Percentiles rank a stretch among this genome's conserved stretches.
Conservation (phyloP, 1,140 invertebrate species). For the Zaprionus gabonicus region DNA sequence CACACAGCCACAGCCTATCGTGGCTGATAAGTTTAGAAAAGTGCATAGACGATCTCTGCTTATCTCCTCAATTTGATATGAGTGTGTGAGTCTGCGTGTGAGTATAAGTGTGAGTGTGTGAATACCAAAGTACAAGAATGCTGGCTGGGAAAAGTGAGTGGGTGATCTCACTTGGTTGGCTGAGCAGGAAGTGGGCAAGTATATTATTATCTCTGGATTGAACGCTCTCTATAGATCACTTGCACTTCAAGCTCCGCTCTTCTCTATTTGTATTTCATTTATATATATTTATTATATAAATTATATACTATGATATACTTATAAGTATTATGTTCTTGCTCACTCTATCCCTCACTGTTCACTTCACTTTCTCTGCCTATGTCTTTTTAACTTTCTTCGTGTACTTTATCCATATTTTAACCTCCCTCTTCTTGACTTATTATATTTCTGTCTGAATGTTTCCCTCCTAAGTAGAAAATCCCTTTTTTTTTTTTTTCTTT, state of each 20-base stretch:
- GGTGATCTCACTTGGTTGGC: conserved; percentile 43
- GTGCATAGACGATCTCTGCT: conserved; percentile 44
- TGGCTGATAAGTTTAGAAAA: conserved; percentile 66
- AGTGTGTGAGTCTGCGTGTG: background rate
- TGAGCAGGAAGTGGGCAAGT: conserved; percentile 28
- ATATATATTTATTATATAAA: no score
- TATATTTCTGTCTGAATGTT: background rate
- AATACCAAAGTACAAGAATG: conserved; percentile 43
- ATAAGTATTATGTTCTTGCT: no score
- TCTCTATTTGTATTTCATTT: no score
- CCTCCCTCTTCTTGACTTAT: background rate
- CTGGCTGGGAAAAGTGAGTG: conserved; percentile 41
- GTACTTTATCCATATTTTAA: background rate
- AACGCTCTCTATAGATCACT: background rate
- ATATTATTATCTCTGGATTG: background rate
- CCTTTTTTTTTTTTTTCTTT: no score
- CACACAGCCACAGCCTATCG: conserved; percentile 28
- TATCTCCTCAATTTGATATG: conserved; percentile 43
- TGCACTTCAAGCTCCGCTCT: no score
- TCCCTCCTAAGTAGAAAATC: no score
- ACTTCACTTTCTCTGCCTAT: background rate
- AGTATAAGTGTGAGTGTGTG: background rate
- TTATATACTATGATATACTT: no score
- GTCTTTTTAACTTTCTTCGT: background rate
- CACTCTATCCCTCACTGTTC: no score